phyloP scores from a whole-genome alignment of 1,140 invertebrate species.

The Chironomus striatipennis region DNA sequence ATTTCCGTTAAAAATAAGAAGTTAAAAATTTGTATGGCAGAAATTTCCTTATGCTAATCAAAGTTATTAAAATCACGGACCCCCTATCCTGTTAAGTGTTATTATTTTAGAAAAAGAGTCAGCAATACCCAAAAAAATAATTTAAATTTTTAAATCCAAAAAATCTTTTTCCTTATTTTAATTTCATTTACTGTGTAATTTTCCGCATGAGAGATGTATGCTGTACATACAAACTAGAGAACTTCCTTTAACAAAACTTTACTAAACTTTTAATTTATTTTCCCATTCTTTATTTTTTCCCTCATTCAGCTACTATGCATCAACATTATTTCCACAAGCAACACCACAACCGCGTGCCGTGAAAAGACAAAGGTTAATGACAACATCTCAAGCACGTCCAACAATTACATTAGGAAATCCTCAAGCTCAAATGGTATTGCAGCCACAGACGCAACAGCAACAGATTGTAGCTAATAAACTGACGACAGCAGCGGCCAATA shows the following conservation, averaged over 20 bases:
- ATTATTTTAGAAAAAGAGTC: too few species aligned
- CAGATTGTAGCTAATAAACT: constrained; percentile 28
- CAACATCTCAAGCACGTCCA: constrained; percentile 34
- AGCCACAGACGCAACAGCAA: constrained; percentile 33
- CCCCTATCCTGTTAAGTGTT: too few species aligned
- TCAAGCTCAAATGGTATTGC: constrained; percentile 33
- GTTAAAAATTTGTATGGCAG: too few species aligned
- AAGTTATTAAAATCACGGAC: too few species aligned
- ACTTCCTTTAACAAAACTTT: background rate
- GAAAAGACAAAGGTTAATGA: constrained; percentile 53
- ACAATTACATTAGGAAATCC: constrained; percentile 27
- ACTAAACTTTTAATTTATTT: too few species aligned
- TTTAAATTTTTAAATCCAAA: background rate
- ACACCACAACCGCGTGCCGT: constrained; percentile 47
- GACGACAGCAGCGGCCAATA: constrained; percentile 32
- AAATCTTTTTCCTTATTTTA: background rate
- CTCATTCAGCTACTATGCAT: constrained; percentile 51
- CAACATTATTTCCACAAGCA: constrained; percentile 44
- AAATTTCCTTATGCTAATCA: too few species aligned
- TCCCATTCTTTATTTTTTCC: background rate
- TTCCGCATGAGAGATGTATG: background rate
- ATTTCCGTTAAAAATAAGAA: too few species aligned
- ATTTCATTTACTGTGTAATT: constrained; percentile 14
- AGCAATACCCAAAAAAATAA: background rate
- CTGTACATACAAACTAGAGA: background rate